Evolutionary conservation across 2,113 vertebrate species (phyloP).

Genomic region (Periophthalmodon schlosseri): DNA sequence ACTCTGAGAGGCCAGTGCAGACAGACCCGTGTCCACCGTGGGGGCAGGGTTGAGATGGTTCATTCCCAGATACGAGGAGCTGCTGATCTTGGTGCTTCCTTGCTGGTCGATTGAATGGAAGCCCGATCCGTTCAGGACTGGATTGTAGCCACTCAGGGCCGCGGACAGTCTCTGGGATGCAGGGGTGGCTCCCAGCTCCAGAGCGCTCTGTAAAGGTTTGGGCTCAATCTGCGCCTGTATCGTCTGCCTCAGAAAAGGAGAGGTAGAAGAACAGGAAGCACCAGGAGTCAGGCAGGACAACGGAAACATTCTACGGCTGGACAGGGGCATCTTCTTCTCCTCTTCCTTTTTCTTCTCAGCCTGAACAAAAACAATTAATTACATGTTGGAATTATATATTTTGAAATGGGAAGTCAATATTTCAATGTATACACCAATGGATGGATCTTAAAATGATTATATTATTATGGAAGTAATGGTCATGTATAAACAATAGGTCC

Average conservation of each 20-base stretch:
- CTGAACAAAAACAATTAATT: conserved; percentile 66
- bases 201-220: conserved; percentile 71
- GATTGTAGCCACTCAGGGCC: conserved; percentile 66
- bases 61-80: conserved; percentile 59
- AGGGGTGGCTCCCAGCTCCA: conserved; percentile 68
- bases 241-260: conserved; percentile 78
- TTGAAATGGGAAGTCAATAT: background rate
- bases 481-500: background rate
- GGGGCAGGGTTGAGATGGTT: conserved; percentile 55
- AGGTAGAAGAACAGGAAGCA: conserved; percentile 78
- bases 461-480: background rate
- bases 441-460: background rate
- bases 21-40: conserved; percentile 67
- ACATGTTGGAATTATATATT: conserved; percentile 1
- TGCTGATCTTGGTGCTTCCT: conserved; percentile 36
- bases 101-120: conserved; percentile 71
- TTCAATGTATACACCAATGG: background rate
- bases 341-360: conserved; percentile 90
- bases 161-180: conserved; percentile 73
- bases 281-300: conserved; percentile 82
- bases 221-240: conserved; percentile 76
- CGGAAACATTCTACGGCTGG: conserved; percentile 88
- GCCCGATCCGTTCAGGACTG: conserved; percentile 77
- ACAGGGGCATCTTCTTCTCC: conserved; percentile 85
- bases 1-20: conserved; percentile 64